phyloP scores from a whole-genome alignment of 1,140 invertebrate genomes.

The Trichoplusia ni region DNA sequence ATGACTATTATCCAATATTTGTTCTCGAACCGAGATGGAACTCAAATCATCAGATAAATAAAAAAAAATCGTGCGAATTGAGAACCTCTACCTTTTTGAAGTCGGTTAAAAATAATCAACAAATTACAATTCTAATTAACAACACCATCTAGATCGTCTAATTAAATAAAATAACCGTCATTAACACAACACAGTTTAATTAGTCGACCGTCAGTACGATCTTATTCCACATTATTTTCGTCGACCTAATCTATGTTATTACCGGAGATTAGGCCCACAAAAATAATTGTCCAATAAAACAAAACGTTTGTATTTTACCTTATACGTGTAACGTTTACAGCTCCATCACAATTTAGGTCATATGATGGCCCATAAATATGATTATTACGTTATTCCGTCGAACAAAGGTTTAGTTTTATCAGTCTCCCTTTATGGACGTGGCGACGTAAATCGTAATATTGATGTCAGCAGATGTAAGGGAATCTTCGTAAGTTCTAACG shows the following conservation, averaged over 20 bases:
- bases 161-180: too few relatives aligned
- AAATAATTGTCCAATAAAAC: constrained; percentile 19
- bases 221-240: too few relatives aligned
- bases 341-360: constrained; percentile 7
- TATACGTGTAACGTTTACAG: background rate
- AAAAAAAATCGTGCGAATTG: too few relatives aligned
- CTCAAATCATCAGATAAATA: too few relatives aligned
- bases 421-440: constrained; percentile 15
- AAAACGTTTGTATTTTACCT: constrained; percentile 11
- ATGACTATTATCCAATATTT: too few relatives aligned
- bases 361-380: constrained; percentile 22
- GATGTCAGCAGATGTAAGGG: constrained; percentile 45
- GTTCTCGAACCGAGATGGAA: too few relatives aligned
- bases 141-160: too few relatives aligned
- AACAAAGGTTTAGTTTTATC: constrained; percentile 36
- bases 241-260: background rate
- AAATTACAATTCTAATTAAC: too few relatives aligned
- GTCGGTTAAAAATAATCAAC: too few relatives aligned
- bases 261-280: background rate
- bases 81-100: too few relatives aligned
- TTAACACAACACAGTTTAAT: background rate
- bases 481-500: constrained; percentile 45
- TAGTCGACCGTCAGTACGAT: background rate
- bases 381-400: constrained; percentile 39
- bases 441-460: constrained; percentile 38